Evolutionary conservation across 2,113 vertebrate species (phyloP), one percentile per base, ranked within the genome.

Genomic region (Spilogale gracilis): DNA sequence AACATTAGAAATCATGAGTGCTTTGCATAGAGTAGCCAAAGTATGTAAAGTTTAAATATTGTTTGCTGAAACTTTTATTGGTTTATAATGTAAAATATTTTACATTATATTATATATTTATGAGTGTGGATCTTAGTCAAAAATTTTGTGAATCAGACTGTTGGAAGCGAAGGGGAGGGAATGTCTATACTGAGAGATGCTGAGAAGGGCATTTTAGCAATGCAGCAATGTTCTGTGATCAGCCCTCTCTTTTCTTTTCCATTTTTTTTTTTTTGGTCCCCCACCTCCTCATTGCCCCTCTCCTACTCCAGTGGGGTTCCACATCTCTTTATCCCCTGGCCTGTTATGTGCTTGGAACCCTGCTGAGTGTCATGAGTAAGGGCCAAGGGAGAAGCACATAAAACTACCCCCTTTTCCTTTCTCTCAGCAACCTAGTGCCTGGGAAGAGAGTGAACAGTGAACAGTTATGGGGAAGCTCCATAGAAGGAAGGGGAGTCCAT

Each of bases 61-160:
- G 32, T 86, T 94, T 65, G 58, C 30, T 86, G 50, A 89, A 82
- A 88, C 45, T 74, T 92, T 74, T 81, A 61, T 65, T 90, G 83
- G 48, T 25, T 30, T 32, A 80, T 30, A 60, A 23, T 69, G 38
- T 83, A 23, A 89, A 92, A 83, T 67, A 38, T 38, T 38, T 38
- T 38, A 38, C 38, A 38, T 38, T 38, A 38, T 38, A 38, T 38
- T 38, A 38, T 38, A 21, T 69, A 43, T 96, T 80, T 81, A 56
- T 73, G 48, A 58, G 20, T 32, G 58, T 58, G 73, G 14, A 38
- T 93, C 54, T 89, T 50, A 67, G 61, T 76, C n/a, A 69, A 85
- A 96, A 73, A 91, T 48, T 67, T 63, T 89, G 71, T 20, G 50
- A 48, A 76, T 4, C 3, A 25, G 8, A 63, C 18, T 83, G 48